Conservation (phyloP, 2,888 invertebrate genomes). For the Automeris io region DNA sequence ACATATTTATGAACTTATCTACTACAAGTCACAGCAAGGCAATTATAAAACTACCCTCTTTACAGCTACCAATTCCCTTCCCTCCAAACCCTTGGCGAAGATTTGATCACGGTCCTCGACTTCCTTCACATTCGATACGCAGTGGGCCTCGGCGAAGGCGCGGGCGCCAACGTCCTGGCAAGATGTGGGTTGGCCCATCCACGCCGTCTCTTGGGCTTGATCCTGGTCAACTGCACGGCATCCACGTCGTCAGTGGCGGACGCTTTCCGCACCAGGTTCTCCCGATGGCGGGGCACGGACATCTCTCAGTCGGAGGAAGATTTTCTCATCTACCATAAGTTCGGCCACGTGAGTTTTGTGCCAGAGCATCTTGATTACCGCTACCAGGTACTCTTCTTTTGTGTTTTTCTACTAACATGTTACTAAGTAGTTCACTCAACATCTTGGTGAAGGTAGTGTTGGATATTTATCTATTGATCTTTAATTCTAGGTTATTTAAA, state of each 20-base stretch:
- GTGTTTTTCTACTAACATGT: conserved; percentile 36
- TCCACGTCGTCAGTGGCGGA: conserved; percentile 91
- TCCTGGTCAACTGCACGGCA: conserved; percentile 91
- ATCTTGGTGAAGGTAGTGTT: conserved; percentile 10
- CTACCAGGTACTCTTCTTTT: conserved; percentile 58
- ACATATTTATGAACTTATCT: no score
- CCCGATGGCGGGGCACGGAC: conserved; percentile 88
- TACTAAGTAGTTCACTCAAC: conserved; percentile 27
- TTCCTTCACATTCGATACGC: conserved; percentile 89
- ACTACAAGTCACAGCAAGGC: no score
- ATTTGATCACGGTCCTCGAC: conserved; percentile 87
- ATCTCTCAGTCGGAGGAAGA: conserved; percentile 93
- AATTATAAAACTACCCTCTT: no score
- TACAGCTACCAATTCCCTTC: conserved; percentile 87
- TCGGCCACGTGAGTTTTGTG: conserved; percentile 88
- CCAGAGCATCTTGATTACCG: conserved; percentile 41
- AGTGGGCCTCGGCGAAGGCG: conserved; percentile 91
- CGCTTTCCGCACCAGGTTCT: conserved; percentile 90
- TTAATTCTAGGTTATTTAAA: no score
- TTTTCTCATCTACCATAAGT: conserved; percentile 92
- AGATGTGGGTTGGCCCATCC: conserved; percentile 91
- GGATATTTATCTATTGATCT: conserved; percentile 12
- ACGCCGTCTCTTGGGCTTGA: conserved; percentile 84
- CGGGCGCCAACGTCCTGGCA: conserved; percentile 90
- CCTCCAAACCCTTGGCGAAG: conserved; percentile 88